Evolutionary conservation across 2,888 invertebrate species (phyloP).

Genomic region (Bellardia pandia): DNA sequence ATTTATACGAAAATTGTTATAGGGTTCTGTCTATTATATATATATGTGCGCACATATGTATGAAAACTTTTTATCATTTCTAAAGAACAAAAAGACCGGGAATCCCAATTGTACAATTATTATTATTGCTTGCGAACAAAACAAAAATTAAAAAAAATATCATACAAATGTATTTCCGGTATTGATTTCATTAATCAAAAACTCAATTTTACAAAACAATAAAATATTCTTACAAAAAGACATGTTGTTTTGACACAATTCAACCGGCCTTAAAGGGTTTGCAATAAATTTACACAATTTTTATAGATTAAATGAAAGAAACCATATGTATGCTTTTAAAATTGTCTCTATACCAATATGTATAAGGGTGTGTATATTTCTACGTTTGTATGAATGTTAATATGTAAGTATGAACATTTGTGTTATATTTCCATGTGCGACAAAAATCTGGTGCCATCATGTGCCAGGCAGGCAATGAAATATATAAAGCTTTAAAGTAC

Average conservation of each 20-base stretch:
- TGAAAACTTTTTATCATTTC: too few species aligned
- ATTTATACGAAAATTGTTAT: too few species aligned
- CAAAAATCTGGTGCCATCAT: slow-evolving; percentile 19
- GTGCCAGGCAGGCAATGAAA: slow-evolving; percentile 33
- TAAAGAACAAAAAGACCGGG: too few species aligned
- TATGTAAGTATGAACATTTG: neutral
- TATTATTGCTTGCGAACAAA: too few species aligned
- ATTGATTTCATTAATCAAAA: neutral
- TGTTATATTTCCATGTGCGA: slow-evolving; percentile 15
- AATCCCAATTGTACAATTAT: too few species aligned
- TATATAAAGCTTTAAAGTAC: slow-evolving; percentile 28
- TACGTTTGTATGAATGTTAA: neutral
- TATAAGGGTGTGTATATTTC: neutral
- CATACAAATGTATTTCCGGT: too few species aligned
- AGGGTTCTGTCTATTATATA: too few species aligned
- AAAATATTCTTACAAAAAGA: neutral
- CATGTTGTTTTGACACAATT: slow-evolving; percentile 20
- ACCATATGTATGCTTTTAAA: slow-evolving; percentile 29
- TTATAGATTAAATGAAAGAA: slow-evolving; percentile 8
- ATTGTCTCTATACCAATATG: slow-evolving; percentile 12
- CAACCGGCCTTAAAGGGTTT: slow-evolving; percentile 17
- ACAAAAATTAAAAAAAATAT: too few species aligned
- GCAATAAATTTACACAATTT: slow-evolving; percentile 23
- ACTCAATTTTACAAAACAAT: neutral
- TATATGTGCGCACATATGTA: too few species aligned